Conservation (phyloP, 2,888 invertebrate genomes). For the Cyclophora albipunctata region DNA sequence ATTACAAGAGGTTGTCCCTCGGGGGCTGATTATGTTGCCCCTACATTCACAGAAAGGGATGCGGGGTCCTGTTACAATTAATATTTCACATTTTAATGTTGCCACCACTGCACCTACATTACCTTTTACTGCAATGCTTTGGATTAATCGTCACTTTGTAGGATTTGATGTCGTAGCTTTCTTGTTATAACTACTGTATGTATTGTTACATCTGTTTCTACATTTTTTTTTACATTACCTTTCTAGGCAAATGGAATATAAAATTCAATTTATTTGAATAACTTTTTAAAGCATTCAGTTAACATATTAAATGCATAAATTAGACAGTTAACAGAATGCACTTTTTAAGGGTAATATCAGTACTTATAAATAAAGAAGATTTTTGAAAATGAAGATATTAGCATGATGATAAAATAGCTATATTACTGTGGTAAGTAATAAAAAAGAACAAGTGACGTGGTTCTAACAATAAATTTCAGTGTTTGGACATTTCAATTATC, state of each 20-base stretch:
- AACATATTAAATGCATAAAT: no score
- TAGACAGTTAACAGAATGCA: no score
- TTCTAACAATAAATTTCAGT: slow-evolving; percentile 62
- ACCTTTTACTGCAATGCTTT: slow-evolving; percentile 18
- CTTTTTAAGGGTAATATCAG: no score
- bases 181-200: no score
- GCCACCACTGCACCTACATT: slow-evolving; percentile 23
- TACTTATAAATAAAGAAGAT: no score
- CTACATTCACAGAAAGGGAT: slow-evolving; percentile 65
- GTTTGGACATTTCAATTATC: slow-evolving; percentile 74
- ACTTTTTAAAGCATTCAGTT: no score
- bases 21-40: slow-evolving; percentile 70
- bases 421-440: slow-evolving; percentile 35
- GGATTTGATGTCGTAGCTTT: no score
- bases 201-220: no score
- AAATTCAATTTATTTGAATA: no score
- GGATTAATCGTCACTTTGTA: background rate
- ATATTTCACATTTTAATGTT: slow-evolving; percentile 64
- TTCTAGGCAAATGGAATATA: no score
- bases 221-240: no score
- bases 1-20: slow-evolving; percentile 75
- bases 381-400: no score
- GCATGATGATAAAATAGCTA: slow-evolving; percentile 15
- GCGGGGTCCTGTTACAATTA: slow-evolving; percentile 60
- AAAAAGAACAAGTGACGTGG: slow-evolving; percentile 53